A percentile compares a stretch with the other conserved stretches of the same genome.
phyloP scores from a whole-genome alignment of 2,113 vertebrate species.

The Montifringilla adamsi region DNA sequence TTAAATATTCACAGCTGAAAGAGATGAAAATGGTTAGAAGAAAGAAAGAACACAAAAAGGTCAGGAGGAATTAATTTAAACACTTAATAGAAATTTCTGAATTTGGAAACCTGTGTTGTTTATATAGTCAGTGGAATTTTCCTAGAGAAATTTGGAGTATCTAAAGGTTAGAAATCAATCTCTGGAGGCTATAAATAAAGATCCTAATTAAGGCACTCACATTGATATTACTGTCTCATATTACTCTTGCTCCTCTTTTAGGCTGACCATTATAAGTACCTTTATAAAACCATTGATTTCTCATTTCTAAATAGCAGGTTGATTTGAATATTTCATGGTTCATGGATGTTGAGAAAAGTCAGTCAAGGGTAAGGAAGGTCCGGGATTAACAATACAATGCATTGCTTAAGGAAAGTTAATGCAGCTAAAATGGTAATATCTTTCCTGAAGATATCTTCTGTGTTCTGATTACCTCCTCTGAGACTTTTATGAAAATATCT shows the following conservation, averaged over 20 bases:
- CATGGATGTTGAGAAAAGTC: background rate
- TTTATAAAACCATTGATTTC: background rate
- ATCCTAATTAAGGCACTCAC: background rate
- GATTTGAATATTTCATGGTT: background rate
- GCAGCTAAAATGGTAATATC: background rate
- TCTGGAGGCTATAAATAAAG: background rate
- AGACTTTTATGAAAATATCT: background rate
- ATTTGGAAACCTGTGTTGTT: background rate
- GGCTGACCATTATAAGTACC: background rate
- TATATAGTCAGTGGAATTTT: background rate
- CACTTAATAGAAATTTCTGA: background rate
- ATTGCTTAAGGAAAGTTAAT: background rate
- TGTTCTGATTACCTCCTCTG: background rate
- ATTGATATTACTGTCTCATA: background rate
- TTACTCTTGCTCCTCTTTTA: background rate
- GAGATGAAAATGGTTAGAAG: background rate
- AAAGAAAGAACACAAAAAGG: accelerated
- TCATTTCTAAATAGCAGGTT: background rate
- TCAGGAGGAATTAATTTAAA: background rate
- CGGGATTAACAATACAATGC: background rate
- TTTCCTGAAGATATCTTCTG: background rate
- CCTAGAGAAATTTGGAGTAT: background rate
- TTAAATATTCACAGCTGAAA: background rate
- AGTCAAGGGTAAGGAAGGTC: background rate
- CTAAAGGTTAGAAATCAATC: background rate